phyloP scores from a whole-genome alignment of 64 coral and sea anemone genomes.

The Dendrophyllia cribrosa region DNA sequence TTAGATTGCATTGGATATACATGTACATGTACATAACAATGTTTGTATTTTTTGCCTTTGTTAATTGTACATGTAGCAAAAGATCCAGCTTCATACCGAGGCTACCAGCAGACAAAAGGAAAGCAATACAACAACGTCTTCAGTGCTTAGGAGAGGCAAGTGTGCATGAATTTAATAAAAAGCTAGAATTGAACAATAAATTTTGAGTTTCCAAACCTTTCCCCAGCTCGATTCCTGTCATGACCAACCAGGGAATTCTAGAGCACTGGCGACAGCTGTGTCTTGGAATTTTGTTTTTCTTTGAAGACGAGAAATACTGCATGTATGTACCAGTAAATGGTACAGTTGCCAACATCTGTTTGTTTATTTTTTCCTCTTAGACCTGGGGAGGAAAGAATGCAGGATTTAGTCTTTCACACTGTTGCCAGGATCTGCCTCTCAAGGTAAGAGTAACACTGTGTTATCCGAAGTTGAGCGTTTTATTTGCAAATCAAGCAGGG shows the following conservation, averaged over 20 bases:
- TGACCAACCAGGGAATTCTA: no score
- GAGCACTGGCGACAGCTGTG: no score
- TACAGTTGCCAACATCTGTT: neutral
- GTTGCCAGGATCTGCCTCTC: conserved; percentile 72
- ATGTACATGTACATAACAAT: no score
- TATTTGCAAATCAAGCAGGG: no score
- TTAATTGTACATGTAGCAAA: conserved; percentile 51
- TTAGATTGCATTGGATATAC: no score
- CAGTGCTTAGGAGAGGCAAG: conserved; percentile 90
- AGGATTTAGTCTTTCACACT: conserved; percentile 88
- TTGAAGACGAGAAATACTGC: no score
- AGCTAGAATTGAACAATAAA: no score
- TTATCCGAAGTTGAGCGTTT: neutral
- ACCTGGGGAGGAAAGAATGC: conserved; percentile 96
- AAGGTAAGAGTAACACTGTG: conserved; percentile 22
- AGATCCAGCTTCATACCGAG: conserved; percentile 98
- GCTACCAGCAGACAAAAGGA: conserved; percentile 91
- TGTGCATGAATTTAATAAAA: neutral
- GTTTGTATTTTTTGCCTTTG: neutral
- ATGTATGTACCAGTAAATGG: neutral
- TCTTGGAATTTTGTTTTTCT: no score
- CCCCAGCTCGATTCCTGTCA: no score
- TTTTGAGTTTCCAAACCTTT: no score
- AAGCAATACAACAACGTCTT: conserved; percentile 89
- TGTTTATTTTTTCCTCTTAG: conserved; percentile 32